A percentile compares a stretch with the other conserved stretches of the same genome.
Conservation (phyloP, 92 coral and sea anemone species). For the Epizoanthus stellaris region DNA sequence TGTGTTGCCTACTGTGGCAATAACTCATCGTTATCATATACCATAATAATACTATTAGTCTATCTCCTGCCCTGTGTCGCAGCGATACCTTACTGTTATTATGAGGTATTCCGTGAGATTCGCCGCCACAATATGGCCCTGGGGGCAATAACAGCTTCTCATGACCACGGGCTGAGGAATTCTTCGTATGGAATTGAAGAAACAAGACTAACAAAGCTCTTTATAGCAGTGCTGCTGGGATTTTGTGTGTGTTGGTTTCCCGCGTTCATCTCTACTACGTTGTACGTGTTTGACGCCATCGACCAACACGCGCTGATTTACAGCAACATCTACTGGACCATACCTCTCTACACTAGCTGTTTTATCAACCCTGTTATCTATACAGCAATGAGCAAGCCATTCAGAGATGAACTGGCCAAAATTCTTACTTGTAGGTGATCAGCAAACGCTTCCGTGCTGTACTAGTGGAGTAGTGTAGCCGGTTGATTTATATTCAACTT, state of each 20-base stretch:
- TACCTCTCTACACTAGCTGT: constrained; percentile 12
- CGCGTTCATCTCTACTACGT: neutral
- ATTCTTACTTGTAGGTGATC: neutral
- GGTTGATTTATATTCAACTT: too few species aligned
- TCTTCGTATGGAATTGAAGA: constrained; percentile 6
- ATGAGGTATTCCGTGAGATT: neutral
- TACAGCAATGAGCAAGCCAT: constrained; percentile 5
- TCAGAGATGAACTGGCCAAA: constrained; percentile 9
- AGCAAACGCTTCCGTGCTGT: neutral
- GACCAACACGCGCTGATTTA: neutral
- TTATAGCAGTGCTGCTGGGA: neutral
- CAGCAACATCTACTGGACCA: constrained; percentile 6
- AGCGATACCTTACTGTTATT: constrained; percentile 6
- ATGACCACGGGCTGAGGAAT: neutral
- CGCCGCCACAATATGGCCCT: constrained; percentile 1
- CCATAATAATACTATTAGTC: neutral
- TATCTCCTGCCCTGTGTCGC: constrained; percentile 14
- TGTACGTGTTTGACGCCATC: constrained; percentile 1
- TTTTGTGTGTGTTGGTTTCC: constrained; percentile 14
- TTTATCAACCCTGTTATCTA: neutral
- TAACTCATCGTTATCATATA: neutral
- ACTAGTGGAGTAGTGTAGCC: too few species aligned
- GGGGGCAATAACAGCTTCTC: neutral
- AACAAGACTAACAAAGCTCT: constrained; percentile 12
- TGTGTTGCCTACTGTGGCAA: constrained; percentile 12